Percentiles rank a stretch among this genome's conserved stretches.
phyloP scores from a whole-genome alignment of 2,888 invertebrate species.

The Sinelater perroti region DNA sequence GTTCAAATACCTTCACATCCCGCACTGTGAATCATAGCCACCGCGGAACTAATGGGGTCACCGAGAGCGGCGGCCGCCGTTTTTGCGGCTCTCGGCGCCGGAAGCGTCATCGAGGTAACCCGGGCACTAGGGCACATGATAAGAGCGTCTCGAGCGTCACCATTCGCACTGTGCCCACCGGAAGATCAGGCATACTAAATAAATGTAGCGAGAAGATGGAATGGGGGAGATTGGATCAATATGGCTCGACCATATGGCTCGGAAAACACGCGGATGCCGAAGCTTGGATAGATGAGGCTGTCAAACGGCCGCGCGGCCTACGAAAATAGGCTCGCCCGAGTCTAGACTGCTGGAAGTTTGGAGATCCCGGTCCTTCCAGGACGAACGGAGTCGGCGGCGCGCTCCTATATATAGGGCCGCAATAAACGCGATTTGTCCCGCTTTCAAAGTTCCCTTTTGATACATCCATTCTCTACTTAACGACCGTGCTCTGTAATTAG shows the following conservation, averaged over 20 bases:
- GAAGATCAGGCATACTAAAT: slow-evolving; percentile 31
- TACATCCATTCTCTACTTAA: no score
- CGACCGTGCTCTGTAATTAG: no score
- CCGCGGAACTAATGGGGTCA: no score
- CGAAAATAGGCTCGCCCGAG: slow-evolving; percentile 19
- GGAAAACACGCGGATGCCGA: slow-evolving; percentile 33
- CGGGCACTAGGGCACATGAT: slow-evolving; percentile 8
- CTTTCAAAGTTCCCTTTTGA: slow-evolving; percentile 8
- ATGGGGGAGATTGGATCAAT: slow-evolving; percentile 39
- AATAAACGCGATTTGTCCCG: no score
- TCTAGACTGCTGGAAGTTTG: no score
- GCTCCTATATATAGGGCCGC: neutral
- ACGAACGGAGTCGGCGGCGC: slow-evolving; percentile 10
- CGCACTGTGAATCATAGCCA: no score
- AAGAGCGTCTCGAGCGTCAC: slow-evolving; percentile 10
- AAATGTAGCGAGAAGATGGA: slow-evolving; percentile 38
- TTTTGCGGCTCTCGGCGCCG: no score
- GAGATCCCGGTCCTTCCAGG: no score
- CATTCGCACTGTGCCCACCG: slow-evolving; percentile 16
- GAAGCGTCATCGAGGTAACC: neutral
- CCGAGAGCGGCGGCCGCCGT: no score
- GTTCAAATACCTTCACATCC: no score
- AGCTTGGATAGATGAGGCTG: slow-evolving; percentile 34
- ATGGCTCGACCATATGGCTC: slow-evolving; percentile 34
- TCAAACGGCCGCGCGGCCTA: slow-evolving; percentile 30